Conservation (phyloP, 2,113 vertebrate species). For the Malurus elegans region DNA sequence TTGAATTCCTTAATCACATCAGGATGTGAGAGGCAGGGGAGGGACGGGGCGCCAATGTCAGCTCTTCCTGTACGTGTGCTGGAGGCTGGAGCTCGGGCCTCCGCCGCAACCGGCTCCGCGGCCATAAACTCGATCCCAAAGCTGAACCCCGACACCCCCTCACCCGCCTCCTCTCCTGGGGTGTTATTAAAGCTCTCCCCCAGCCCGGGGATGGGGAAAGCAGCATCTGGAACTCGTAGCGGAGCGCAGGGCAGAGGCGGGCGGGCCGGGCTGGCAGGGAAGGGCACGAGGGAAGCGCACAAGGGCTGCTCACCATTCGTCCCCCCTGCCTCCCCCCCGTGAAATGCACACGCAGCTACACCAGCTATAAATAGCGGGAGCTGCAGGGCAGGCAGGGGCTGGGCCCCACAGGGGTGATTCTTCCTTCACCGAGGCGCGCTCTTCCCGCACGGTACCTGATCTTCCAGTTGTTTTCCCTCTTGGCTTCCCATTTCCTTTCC, state of each 20-base stretch:
- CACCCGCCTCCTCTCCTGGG: slow-evolving; percentile 46
- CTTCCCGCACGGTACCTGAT: slow-evolving; percentile 90
- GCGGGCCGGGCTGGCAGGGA: slow-evolving; percentile 68
- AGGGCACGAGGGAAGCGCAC: slow-evolving; percentile 68
- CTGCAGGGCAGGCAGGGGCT: slow-evolving; percentile 55
- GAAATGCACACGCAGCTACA: slow-evolving; percentile 52
- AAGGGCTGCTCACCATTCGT: slow-evolving; percentile 13
- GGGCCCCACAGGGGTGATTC: slow-evolving; percentile 61
- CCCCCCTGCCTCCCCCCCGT: background rate
- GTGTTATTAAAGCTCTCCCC: slow-evolving; percentile 71
- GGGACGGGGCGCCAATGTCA: slow-evolving; percentile 75
- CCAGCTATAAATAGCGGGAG: slow-evolving; percentile 69
- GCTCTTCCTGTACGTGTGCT: slow-evolving; percentile 83
- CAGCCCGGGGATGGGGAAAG: slow-evolving; percentile 49
- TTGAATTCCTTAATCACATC: slow-evolving; percentile 85
- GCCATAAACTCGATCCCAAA: slow-evolving; percentile 80
- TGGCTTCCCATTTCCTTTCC: slow-evolving; percentile 82
- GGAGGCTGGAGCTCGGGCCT: slow-evolving; percentile 75
- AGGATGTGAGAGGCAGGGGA: slow-evolving; percentile 82
- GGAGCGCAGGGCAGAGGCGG: slow-evolving; percentile 52
- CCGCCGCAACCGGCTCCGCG: slow-evolving; percentile 46
- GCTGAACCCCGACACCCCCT: slow-evolving; percentile 76
- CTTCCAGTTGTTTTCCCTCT: slow-evolving; percentile 86
- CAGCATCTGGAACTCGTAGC: slow-evolving; percentile 81
- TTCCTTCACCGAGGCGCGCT: slow-evolving; percentile 68